phyloP scores from a whole-genome alignment of 2,113 vertebrate genomes.

The Etheostoma cragini region DNA sequence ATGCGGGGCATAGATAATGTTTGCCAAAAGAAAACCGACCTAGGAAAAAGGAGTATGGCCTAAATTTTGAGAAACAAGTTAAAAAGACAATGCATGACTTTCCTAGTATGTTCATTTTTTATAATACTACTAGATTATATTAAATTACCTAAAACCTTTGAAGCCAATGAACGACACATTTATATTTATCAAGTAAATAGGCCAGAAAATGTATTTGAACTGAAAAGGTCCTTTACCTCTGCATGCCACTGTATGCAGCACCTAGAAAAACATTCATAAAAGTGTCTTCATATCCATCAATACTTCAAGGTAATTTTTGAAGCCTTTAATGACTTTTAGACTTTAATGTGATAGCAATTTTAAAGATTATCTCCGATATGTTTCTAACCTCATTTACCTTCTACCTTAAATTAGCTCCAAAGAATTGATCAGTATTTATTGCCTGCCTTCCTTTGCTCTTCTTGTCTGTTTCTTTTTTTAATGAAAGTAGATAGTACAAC shows the following conservation, averaged over 20 bases:
- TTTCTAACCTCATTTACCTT: constrained; percentile 25
- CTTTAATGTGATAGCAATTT: constrained; percentile 1
- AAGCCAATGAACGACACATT: constrained; percentile 1
- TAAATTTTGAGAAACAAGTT: neutral
- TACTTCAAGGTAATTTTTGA: constrained; percentile 19
- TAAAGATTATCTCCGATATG: constrained; percentile 1
- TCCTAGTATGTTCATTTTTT: neutral
- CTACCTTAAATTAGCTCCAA: constrained; percentile 46
- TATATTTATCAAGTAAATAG: neutral
- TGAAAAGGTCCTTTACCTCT: neutral
- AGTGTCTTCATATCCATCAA: neutral
- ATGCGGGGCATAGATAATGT: neutral
- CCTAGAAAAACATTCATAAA: neutral
- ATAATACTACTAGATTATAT: neutral
- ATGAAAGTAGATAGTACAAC: constrained; percentile 61
- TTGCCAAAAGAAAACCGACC: neutral
- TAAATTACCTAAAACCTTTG: neutral
- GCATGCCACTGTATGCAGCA: neutral
- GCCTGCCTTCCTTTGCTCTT: constrained; percentile 40
- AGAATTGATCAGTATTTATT: constrained; percentile 63
- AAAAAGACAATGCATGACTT: neutral
- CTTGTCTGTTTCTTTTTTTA: constrained; percentile 30
- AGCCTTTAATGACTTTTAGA: constrained; percentile 22
- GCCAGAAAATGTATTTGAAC: neutral
- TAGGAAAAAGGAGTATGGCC: neutral